Conservation (phyloP, 2,888 invertebrate genomes). For the Drosophila crucigera region DNA sequence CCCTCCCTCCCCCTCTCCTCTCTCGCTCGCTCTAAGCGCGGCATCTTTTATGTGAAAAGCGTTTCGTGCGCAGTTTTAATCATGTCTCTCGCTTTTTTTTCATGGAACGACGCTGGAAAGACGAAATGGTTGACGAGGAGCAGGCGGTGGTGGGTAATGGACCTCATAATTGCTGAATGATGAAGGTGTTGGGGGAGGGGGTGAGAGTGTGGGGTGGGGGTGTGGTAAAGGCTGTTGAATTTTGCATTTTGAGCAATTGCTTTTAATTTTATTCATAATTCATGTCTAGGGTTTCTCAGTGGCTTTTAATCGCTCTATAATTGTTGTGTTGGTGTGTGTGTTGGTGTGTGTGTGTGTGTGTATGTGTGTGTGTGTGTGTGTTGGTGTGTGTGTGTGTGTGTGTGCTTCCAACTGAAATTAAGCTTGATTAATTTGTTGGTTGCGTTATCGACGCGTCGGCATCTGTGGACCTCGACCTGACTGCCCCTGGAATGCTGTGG, state of each 20-base stretch:
- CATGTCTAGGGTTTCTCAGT: slow-evolving; percentile 67
- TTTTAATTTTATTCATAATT: slow-evolving; percentile 79
- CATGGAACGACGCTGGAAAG: slow-evolving; percentile 45
- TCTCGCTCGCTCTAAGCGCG: slow-evolving; percentile 32
- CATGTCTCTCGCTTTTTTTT: slow-evolving; percentile 66
- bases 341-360: slow-evolving; percentile 24
- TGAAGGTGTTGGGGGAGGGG: background rate
- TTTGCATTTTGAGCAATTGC: slow-evolving; percentile 74
- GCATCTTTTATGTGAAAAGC: slow-evolving; percentile 78
- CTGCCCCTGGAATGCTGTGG: background rate
- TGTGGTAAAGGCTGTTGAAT: slow-evolving; percentile 34
- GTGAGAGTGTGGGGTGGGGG: background rate
- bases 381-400: slow-evolving; percentile 28
- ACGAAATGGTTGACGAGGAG: background rate
- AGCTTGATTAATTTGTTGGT: slow-evolving; percentile 76
- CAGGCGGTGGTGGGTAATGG: background rate
- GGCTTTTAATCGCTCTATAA: slow-evolving; percentile 64
- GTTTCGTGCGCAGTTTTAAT: slow-evolving; percentile 79
- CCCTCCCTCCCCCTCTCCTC: background rate
- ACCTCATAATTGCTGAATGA: slow-evolving; percentile 10
- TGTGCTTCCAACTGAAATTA: slow-evolving; percentile 61
- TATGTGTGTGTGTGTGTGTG: slow-evolving; percentile 18
- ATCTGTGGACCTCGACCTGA: slow-evolving; percentile 55
- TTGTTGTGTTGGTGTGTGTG: slow-evolving; percentile 34
- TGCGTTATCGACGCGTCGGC: slow-evolving; percentile 67